These are phyloP conservation scores for Lacanobia oleracea DNA, from an alignment of 2,888 invertebrate genomes.

Conservation along the genomic window DNA sequence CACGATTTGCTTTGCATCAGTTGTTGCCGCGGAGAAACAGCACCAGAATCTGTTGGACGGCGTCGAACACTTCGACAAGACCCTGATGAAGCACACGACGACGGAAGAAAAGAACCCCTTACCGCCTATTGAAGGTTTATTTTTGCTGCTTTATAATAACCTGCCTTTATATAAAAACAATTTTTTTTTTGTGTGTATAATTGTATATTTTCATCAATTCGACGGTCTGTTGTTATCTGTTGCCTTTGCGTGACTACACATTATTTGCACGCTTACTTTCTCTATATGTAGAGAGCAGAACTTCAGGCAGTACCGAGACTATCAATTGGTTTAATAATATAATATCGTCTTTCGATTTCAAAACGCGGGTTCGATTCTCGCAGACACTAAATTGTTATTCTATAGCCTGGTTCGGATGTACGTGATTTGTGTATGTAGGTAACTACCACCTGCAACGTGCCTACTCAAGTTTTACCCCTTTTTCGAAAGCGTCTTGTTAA, in stretches of 20 bases:
- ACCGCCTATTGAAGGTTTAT: conserved; percentile 93
- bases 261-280: conserved; percentile 50
- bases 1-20: conserved; percentile 90
- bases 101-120: conserved; percentile 94
- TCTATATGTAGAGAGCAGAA: conserved; percentile 17
- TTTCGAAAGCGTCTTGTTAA: background rate
- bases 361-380: conserved; percentile 25
- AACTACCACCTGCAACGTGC: background rate
- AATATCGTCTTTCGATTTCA: background rate
- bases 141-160: conserved; percentile 71
- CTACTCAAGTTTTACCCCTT: background rate
- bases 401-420: background rate
- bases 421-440: background rate
- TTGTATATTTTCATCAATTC: background rate
- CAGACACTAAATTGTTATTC: conserved; percentile 6
- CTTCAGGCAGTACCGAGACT: conserved; percentile 7
- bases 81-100: conserved; percentile 93
- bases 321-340: conserved; percentile 13
- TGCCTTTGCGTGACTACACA: conserved; percentile 47
- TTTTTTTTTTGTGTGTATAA: too few relatives aligned
- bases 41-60: conserved; percentile 93
- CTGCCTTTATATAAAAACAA: too few relatives aligned
- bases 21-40: conserved; percentile 93
- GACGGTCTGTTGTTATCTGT: conserved; percentile 13
- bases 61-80: conserved; percentile 94